Evolutionary conservation across 2,797 vertebrate species (phyloP).

Genomic region (Columba guinea): DNA sequence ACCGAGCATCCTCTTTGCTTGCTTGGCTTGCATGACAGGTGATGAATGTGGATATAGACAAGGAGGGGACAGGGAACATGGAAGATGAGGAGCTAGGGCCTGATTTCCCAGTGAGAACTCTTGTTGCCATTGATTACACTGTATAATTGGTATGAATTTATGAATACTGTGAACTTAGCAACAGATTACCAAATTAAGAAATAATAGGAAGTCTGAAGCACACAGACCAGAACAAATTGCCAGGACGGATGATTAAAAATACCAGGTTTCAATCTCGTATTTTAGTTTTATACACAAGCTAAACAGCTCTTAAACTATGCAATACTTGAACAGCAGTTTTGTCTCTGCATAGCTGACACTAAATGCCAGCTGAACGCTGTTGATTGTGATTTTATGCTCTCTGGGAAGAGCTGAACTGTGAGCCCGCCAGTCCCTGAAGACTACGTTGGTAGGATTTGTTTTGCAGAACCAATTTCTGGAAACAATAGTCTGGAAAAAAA

Average conservation of each 20-base stretch:
- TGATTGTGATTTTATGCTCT: constrained; percentile 22
- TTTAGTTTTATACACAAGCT: not conserved
- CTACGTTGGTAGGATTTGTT: not conserved
- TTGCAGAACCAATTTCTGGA: constrained; percentile 40
- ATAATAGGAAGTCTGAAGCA: not conserved
- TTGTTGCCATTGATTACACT: not conserved
- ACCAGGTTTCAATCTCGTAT: not conserved
- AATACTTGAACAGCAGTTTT: constrained; percentile 9
- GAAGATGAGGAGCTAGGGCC: not conserved
- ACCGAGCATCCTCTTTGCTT: not conserved
- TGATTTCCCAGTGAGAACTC: not conserved
- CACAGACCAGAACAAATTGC: not conserved
- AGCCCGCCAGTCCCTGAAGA: not conserved
- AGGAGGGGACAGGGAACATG: not conserved
- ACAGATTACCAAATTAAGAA: not conserved
- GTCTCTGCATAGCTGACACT: not conserved
- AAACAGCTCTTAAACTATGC: not conserved
- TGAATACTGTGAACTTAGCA: not conserved
- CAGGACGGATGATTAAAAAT: not conserved
- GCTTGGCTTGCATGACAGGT: fast-evolving
- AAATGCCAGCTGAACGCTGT: not conserved
- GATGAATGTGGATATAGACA: not conserved
- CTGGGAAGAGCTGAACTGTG: not conserved
- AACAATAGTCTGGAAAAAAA: not conserved
- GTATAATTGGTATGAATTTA: not conserved